Conservation (phyloP, 2,888 invertebrate species). For the Sturmia bella region DNA sequence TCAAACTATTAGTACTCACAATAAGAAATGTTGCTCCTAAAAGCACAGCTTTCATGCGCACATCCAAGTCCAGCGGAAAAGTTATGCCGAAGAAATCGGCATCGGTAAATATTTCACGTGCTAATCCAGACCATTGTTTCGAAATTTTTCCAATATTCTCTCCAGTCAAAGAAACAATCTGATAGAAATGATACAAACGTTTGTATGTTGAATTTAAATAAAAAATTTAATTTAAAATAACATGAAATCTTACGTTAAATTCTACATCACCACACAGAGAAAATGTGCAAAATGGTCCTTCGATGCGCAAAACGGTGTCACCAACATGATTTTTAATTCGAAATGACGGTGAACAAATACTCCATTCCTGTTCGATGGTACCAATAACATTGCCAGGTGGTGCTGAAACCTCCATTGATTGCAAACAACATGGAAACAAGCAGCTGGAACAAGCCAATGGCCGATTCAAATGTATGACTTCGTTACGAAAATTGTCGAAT, state of each 20-base stretch:
- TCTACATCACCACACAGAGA: conserved; percentile 91
- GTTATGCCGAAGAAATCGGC: conserved; percentile 93
- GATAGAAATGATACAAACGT: conserved; percentile 8
- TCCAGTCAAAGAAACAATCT: conserved; percentile 90
- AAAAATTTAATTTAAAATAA: too few relatives aligned
- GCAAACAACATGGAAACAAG: conserved; percentile 92
- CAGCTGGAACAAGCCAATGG: conserved; percentile 92
- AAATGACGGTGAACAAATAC: conserved; percentile 88
- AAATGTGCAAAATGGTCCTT: conserved; percentile 91
- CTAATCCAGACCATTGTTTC: conserved; percentile 93
- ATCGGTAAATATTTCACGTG: conserved; percentile 92
- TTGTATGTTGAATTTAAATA: not conserved
- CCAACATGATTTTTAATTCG: conserved; percentile 88
- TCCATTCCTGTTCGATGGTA: conserved; percentile 89
- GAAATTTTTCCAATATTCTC: conserved; percentile 92
- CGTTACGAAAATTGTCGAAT: conserved; percentile 89
- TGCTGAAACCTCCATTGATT: conserved; percentile 89
- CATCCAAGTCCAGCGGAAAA: conserved; percentile 95
- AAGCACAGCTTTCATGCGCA: conserved; percentile 90
- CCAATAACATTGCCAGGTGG: conserved; percentile 88
- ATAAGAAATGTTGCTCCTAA: conserved; percentile 91
- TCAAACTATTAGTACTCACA: conserved; percentile 83
- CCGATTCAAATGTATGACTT: conserved; percentile 92
- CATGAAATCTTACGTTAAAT: conserved; percentile 85
- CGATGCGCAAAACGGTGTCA: conserved; percentile 88